These are phyloP conservation scores for Polymixis flavicincta DNA, from an alignment of 2,888 invertebrate genomes.

Conservation along the genomic window DNA sequence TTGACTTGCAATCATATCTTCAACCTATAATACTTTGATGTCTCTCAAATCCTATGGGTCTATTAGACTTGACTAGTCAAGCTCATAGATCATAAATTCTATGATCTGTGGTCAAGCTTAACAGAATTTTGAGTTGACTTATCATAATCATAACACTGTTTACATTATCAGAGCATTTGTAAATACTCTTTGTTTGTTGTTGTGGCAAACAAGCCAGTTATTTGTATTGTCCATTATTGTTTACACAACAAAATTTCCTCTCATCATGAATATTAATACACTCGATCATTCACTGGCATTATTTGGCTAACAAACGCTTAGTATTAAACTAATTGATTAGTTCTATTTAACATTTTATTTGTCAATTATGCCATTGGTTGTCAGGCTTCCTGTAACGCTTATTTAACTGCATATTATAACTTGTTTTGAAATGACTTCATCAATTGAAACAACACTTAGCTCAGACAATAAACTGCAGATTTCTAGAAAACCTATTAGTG, in stretches of 20 bases:
- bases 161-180: slow-evolving; percentile 29
- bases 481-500: slow-evolving; percentile 51
- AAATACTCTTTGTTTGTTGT: slow-evolving; percentile 50
- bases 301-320: slow-evolving; percentile 17
- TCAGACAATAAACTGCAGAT: slow-evolving; percentile 32
- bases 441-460: slow-evolving; percentile 20
- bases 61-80: background rate
- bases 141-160: slow-evolving; percentile 10
- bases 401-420: slow-evolving; percentile 16
- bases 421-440: slow-evolving; percentile 23
- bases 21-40: background rate
- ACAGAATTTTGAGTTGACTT: background rate
- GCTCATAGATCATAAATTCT: no score
- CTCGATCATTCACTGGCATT: slow-evolving; percentile 21
- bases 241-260: slow-evolving; percentile 51
- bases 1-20: background rate
- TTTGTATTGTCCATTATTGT: slow-evolving; percentile 47
- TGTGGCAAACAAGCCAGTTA: slow-evolving; percentile 41
- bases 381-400: slow-evolving; percentile 5
- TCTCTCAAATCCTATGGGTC: background rate
- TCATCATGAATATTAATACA: slow-evolving; percentile 1
- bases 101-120: no score
- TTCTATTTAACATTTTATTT: background rate
- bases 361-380: background rate
- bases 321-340: slow-evolving; percentile 9